Percentiles rank a stretch among this genome's conserved stretches.
Evolutionary conservation across 1,140 invertebrate genomes (phyloP).

Genomic region (Cepaea nemoralis): DNA sequence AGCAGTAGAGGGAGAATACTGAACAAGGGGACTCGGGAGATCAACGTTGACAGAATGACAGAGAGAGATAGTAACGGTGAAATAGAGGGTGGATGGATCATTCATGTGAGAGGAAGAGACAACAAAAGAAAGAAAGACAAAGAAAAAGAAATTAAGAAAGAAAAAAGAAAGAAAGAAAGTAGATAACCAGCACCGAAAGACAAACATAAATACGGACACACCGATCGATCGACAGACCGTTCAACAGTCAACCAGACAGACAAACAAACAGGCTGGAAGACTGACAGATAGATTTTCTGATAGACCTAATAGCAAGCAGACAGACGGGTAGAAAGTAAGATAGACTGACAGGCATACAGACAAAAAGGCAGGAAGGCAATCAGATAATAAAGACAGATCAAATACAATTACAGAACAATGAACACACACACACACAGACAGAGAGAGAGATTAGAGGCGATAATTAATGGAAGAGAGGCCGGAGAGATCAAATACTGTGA

Average conservation of each 20-base stretch:
- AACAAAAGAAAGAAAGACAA: conserved; percentile 1
- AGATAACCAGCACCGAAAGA: not conserved
- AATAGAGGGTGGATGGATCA: too few species aligned
- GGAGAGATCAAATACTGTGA: too few species aligned
- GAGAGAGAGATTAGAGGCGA: too few species aligned
- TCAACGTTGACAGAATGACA: too few species aligned
- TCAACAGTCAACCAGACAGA: not conserved
- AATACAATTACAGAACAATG: too few species aligned
- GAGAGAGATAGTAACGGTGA: too few species aligned
- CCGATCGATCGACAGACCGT: not conserved
- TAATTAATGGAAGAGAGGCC: too few species aligned
- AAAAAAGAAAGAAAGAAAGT: not conserved
- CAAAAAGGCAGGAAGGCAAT: not conserved
- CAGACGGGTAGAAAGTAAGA: not conserved
- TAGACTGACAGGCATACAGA: conserved; percentile 5
- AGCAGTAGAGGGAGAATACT: not conserved
- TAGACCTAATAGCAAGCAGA: not conserved
- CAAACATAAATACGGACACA: not conserved
- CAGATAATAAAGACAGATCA: too few species aligned
- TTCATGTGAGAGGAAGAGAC: conserved; percentile 6
- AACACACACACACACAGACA: too few species aligned
- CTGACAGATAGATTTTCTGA: not conserved
- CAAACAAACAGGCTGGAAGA: not conserved
- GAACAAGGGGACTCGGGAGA: not conserved
- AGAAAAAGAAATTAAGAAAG: not conserved